Percentiles rank a stretch among this genome's conserved stretches.
Conservation (phyloP, 2,888 invertebrate species). For the Dolichomitus sp. region DNA sequence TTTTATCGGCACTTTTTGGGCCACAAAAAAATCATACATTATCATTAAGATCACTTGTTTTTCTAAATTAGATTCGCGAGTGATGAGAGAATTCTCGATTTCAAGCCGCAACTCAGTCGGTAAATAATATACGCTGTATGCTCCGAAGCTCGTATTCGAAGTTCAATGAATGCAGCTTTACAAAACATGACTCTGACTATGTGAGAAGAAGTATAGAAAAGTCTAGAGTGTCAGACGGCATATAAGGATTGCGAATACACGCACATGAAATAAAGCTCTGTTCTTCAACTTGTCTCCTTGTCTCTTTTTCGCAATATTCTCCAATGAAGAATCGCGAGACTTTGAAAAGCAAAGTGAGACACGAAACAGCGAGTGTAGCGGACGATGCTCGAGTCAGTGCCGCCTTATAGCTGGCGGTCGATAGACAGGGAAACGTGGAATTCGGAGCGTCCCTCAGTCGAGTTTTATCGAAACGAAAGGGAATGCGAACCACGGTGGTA, state of each 20-base stretch:
- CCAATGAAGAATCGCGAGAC: neutral
- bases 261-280: neutral
- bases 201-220: neutral
- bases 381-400: neutral
- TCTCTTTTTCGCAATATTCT: neutral
- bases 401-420: slow-evolving; percentile 60
- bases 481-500: slow-evolving; percentile 64
- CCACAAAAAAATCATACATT: neutral
- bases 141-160: neutral
- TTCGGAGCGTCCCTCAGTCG: slow-evolving; percentile 53
- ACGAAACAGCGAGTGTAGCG: neutral
- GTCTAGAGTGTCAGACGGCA: neutral
- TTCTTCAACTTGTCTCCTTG: no score
- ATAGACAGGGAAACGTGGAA: slow-evolving; percentile 68
- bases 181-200: neutral
- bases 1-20: no score
- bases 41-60: slow-evolving; percentile 55
- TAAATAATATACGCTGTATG: neutral
- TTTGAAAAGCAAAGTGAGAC: neutral
- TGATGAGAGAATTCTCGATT: no score
- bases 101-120: neutral
- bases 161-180: neutral
- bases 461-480: slow-evolving; percentile 62
- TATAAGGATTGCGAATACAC: neutral
- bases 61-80: slow-evolving; percentile 45